Percentiles rank a stretch among this genome's conserved stretches.
Conservation (phyloP, 2,797 vertebrate species). For the Smutsia gigantea region DNA sequence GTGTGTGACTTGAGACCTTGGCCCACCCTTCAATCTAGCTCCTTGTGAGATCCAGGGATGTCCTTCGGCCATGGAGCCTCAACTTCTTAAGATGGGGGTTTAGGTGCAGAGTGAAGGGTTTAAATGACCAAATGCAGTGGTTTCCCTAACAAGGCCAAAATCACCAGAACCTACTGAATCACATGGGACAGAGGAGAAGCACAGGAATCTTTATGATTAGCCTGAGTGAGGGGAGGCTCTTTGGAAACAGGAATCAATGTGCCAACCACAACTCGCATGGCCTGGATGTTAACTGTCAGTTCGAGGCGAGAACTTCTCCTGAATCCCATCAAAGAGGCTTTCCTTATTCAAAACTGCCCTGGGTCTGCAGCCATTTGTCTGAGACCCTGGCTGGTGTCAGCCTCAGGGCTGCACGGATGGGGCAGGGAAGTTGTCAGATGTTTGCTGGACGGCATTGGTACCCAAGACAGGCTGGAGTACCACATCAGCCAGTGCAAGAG, state of each 20-base stretch:
- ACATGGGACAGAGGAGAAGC: accelerated
- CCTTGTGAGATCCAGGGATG: neutral
- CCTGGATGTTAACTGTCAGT: accelerated
- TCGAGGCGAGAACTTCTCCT: neutral
- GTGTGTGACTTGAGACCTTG: neutral
- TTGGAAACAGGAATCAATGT: neutral
- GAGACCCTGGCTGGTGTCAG: neutral
- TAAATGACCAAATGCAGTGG: neutral
- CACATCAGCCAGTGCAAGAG: neutral
- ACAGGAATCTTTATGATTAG: neutral
- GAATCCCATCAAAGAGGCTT: neutral
- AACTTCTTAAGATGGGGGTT: neutral
- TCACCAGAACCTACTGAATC: neutral
- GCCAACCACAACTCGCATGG: neutral
- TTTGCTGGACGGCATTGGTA: neutral
- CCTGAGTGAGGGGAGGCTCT: neutral
- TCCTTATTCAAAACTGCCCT: neutral
- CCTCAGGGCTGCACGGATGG: neutral
- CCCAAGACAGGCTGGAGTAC: neutral
- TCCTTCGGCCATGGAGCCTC: neutral
- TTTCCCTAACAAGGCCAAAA: neutral
- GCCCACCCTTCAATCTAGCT: neutral
- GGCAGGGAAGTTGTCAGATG: neutral
- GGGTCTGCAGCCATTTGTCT: neutral
- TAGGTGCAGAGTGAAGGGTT: neutral